These are phyloP conservation scores for Trissolcus brochymenae DNA, from an alignment of 2,888 invertebrate genomes.

Conservation along the genomic window DNA sequence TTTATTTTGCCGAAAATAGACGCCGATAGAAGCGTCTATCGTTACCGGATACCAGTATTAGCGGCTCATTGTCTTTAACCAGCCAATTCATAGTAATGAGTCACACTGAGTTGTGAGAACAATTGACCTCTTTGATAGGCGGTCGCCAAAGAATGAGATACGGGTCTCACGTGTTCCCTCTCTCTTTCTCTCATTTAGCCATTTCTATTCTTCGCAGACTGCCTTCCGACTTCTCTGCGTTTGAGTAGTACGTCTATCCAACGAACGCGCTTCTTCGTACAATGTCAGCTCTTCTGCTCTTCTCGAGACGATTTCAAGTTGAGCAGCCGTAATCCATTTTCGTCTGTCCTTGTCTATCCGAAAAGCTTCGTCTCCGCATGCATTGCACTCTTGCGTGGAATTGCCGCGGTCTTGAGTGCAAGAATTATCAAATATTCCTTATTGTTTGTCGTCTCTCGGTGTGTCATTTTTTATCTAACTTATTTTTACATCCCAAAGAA, in stretches of 20 bases:
- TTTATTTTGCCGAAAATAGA: slow-evolving; percentile 32
- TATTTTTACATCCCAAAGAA: no score
- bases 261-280: slow-evolving; percentile 38
- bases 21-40: slow-evolving; percentile 2
- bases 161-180: neutral
- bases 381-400: no score
- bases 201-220: slow-evolving; percentile 10
- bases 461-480: no score
- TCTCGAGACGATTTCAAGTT: slow-evolving; percentile 31
- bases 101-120: slow-evolving; percentile 73
- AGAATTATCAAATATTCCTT: no score
- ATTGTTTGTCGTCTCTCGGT: no score
- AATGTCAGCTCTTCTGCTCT: slow-evolving; percentile 39
- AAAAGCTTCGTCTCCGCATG: no score
- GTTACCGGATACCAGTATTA: slow-evolving; percentile 71
- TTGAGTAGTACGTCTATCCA: slow-evolving; percentile 66
- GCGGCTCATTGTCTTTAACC: slow-evolving; percentile 72
- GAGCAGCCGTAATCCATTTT: slow-evolving; percentile 42
- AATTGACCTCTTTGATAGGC: slow-evolving; percentile 65
- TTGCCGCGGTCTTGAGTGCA: no score
- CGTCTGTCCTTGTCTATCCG: slow-evolving; percentile 21
- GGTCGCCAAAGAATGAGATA: slow-evolving; percentile 39
- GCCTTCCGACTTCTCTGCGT: slow-evolving; percentile 53
- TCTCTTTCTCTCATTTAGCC: neutral
- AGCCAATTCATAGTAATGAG: slow-evolving; percentile 75